Evolutionary conservation across 2,888 invertebrate genomes (phyloP).

Genomic region (Neoaliturus tenellus): DNA sequence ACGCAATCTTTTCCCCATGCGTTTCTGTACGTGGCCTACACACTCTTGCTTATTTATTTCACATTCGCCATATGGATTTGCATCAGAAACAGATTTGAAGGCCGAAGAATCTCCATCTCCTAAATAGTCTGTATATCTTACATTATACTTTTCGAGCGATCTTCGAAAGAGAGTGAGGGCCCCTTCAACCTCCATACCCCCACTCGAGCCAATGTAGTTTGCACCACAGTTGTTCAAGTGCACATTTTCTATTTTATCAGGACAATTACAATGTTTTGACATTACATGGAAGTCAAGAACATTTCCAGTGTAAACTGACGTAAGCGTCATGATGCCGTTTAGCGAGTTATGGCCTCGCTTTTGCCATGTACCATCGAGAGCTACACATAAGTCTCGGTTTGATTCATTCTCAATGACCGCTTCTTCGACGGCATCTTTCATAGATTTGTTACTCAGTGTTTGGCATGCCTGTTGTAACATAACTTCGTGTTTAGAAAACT

Average conservation of each 20-base stretch:
- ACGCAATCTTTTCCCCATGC: conserved; percentile 11
- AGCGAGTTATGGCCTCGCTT: too few species aligned
- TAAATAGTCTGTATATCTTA: not conserved
- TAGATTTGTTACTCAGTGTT: not conserved
- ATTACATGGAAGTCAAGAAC: too few species aligned
- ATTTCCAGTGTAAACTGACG: too few species aligned
- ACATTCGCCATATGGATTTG: too few species aligned
- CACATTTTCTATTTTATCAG: too few species aligned
- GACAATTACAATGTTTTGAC: too few species aligned
- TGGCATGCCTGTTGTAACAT: not conserved
- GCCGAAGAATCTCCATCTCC: conserved; percentile 24
- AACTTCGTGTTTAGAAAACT: not conserved
- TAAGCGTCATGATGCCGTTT: too few species aligned
- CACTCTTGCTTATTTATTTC: not conserved
- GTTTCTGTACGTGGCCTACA: not conserved
- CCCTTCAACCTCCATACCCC: conserved; percentile 45
- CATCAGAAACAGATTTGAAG: not conserved
- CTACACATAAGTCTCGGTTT: too few species aligned
- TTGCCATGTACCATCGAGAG: too few species aligned
- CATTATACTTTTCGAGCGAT: not conserved
- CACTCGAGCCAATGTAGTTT: conserved; percentile 7
- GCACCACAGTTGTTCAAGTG: too few species aligned
- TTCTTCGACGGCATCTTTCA: too few species aligned
- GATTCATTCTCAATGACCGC: too few species aligned
- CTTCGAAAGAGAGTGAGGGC: not conserved